Evolutionary conservation across 1,140 invertebrate genomes (phyloP).

Genomic region (Trichomalopsis sarcophagae): DNA sequence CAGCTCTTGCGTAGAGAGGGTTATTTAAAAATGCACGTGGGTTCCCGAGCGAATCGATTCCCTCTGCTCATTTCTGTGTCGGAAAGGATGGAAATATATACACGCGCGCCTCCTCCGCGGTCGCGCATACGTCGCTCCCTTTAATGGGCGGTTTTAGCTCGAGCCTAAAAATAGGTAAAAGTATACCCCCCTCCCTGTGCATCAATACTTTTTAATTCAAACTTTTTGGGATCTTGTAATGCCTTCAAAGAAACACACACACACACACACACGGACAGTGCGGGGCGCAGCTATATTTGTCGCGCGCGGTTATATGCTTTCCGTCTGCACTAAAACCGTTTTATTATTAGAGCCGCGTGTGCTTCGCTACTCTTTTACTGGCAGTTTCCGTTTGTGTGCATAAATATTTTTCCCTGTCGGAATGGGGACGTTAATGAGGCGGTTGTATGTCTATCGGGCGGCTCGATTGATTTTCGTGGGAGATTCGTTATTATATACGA

Average conservation of each 20-base stretch:
- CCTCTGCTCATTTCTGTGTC: conserved; percentile 16
- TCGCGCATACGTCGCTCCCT: neutral
- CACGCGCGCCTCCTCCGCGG: neutral
- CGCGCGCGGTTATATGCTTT: neutral
- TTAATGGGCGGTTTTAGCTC: neutral
- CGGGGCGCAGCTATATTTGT: neutral
- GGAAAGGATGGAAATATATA: neutral
- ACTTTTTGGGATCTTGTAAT: conserved; percentile 13
- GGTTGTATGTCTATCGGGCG: neutral
- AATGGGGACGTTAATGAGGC: neutral
- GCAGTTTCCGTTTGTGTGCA: neutral
- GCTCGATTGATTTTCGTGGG: neutral
- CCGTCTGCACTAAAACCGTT: neutral
- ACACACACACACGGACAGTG: too few relatives aligned
- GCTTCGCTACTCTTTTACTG: neutral
- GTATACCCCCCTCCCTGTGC: neutral
- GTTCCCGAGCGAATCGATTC: conserved; percentile 2
- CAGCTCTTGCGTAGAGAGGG: neutral
- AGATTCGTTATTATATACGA: neutral
- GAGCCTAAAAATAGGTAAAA: neutral
- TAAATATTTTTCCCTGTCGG: neutral
- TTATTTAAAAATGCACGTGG: conserved; percentile 33
- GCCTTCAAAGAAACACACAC: neutral
- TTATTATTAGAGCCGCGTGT: neutral
- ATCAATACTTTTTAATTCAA: conserved; percentile 34